phyloP scores from a whole-genome alignment of 2,113 vertebrate species.

The Phalacrocorax pelagicus region DNA sequence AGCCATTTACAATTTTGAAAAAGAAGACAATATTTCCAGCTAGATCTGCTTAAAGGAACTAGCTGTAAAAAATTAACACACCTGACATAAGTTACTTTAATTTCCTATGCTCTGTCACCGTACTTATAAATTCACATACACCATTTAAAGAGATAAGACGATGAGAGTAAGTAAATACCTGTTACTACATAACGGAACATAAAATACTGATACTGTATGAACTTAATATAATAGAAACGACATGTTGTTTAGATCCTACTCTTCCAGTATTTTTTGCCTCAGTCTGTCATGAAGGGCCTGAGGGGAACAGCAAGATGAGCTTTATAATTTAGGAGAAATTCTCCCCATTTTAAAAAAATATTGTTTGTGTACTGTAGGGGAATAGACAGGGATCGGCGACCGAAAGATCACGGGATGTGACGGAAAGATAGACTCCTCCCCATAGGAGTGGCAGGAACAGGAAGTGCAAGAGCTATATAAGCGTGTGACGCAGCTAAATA shows the following conservation, averaged over 20 bases:
- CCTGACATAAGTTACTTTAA: neutral
- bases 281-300: neutral
- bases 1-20: neutral
- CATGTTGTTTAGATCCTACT: neutral
- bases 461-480: too few relatives aligned
- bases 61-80: neutral
- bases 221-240: neutral
- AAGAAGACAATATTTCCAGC: neutral
- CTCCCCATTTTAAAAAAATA: neutral
- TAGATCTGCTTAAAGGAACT: neutral
- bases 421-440: too few relatives aligned
- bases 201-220: neutral
- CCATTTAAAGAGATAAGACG: constrained; percentile 13
- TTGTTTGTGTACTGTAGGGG: neutral
- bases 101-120: neutral
- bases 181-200: neutral
- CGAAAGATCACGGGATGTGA: too few relatives aligned
- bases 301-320: neutral
- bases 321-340: neutral
- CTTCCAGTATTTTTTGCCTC: neutral
- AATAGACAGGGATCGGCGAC: too few relatives aligned
- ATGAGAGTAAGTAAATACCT: neutral
- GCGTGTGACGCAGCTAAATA: too few relatives aligned
- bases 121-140: neutral
- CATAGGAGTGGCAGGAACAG: too few relatives aligned